phyloP scores from a whole-genome alignment of 2,797 vertebrate genomes.

The Masticophis lateralis region DNA sequence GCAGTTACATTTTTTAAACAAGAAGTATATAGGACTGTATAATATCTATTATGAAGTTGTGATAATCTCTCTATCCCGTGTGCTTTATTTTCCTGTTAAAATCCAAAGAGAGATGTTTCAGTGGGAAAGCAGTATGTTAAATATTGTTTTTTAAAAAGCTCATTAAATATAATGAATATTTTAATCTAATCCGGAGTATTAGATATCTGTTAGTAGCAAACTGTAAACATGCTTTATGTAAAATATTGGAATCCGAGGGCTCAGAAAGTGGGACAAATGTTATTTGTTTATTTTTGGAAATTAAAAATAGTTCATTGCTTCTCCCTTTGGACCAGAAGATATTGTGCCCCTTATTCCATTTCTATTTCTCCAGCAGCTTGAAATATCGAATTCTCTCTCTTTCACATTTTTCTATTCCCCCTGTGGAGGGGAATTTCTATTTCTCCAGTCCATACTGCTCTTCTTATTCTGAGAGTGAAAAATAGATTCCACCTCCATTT shows the following conservation, averaged over 20 bases:
- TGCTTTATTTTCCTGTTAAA: slow-evolving; percentile 4
- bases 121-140: slow-evolving; percentile 1
- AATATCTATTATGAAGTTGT: slow-evolving; percentile 40
- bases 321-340: background rate
- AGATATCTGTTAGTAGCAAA: background rate
- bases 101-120: background rate
- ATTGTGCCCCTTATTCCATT: background rate
- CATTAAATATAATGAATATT: slow-evolving; percentile 21
- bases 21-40: slow-evolving; percentile 26
- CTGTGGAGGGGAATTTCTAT: background rate
- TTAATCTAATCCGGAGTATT: background rate
- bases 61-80: slow-evolving; percentile 1
- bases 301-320: background rate
- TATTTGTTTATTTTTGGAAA: background rate
- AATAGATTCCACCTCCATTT: background rate
- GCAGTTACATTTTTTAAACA: slow-evolving; percentile 46
- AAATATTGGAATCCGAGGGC: background rate
- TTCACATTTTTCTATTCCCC: background rate
- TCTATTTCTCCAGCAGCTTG: background rate
- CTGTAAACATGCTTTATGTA: background rate
- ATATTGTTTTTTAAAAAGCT: background rate
- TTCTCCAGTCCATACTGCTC: background rate
- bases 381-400: background rate
- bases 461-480: background rate
- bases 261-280: background rate